Evolutionary conservation across 2,888 invertebrate genomes (phyloP).

Genomic region (Brachyopa scutellaris): DNA sequence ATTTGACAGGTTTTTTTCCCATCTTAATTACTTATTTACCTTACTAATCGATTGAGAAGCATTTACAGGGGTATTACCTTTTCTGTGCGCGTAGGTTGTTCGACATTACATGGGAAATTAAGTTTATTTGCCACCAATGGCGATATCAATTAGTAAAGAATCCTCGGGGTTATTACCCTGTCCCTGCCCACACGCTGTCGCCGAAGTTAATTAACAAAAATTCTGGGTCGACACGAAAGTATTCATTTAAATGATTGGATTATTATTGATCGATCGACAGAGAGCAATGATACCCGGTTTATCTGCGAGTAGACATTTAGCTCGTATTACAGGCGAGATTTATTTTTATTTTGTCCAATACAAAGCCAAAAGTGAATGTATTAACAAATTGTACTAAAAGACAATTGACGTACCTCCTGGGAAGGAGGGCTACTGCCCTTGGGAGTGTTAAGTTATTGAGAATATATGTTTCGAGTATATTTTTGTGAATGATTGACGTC

Average conservation of each 20-base stretch:
- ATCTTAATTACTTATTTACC: too few relatives aligned
- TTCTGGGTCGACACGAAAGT: not conserved
- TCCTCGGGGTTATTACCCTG: not conserved
- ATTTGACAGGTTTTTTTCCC: not conserved
- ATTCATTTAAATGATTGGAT: slow-evolving; percentile 6
- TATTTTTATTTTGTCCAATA: not conserved
- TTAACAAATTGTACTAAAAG: too few relatives aligned
- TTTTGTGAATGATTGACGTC: too few relatives aligned
- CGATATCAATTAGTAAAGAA: not conserved
- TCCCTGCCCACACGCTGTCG: too few relatives aligned
- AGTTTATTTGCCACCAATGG: not conserved
- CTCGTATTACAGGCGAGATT: not conserved
- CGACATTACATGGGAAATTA: not conserved
- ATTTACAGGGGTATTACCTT: not conserved
- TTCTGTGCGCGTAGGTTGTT: not conserved
- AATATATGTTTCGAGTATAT: too few relatives aligned
- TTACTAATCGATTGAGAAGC: not conserved
- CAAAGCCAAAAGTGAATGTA: too few relatives aligned
- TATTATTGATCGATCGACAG: slow-evolving; percentile 8
- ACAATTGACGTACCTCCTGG: too few relatives aligned
- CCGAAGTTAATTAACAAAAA: not conserved
- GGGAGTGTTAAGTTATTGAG: too few relatives aligned
- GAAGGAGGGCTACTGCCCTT: too few relatives aligned
- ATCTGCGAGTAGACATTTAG: not conserved
- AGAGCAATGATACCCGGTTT: not conserved